Evolutionary conservation across 2,797 vertebrate species (phyloP), one percentile per base, ranked within the genome.

Genomic region (Hafferia zeledoni): DNA sequence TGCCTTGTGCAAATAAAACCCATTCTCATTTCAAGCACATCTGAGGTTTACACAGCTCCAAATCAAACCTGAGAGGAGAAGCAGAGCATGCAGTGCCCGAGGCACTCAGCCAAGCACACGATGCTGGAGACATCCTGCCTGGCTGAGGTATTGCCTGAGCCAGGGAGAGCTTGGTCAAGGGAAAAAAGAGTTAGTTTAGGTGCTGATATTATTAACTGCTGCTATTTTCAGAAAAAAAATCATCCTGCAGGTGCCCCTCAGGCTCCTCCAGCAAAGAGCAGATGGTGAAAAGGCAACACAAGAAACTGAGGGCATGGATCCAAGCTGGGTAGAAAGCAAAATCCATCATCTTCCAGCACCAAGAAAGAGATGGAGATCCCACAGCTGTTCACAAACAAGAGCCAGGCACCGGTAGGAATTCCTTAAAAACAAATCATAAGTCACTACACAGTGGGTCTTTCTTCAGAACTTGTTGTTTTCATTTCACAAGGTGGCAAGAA

Each of bases 21-120:
- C 0, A 0, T 35, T 75, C 59, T 68, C 46, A 37, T 71, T 52
- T 85, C 22, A n/a, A 82, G 78, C 53, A 41, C 0, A 0, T 55
- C 52, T 2, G 1, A 35, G 30, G 65, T 72, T 91, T 50, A 49
- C 7, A 1, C 37, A 60, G 85, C 71, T 87, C 50, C 53, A 68
- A 60, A 84, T 84, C 85, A 79, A 84, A 56, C 39, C 47, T 7
- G 3, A 39, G 10, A 28, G 61, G 56, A 86, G 84, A 70, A 77
- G 74, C 56, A 18, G 77, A 67, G 81, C 64, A 56, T 18, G 25
- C 46, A 71, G 46, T 7, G 41, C 89, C 60, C 0, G 0, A 86
- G 83, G 89, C 65, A 70, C 1, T 2, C 39, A 25, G 70, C 65
- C 78, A 89, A 28, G 52, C 10, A 14, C 2, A 2, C 1, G 0